These are phyloP conservation scores for Drosophila albomicans DNA, from an alignment of 1,140 invertebrate species.

Conservation along the genomic window DNA sequence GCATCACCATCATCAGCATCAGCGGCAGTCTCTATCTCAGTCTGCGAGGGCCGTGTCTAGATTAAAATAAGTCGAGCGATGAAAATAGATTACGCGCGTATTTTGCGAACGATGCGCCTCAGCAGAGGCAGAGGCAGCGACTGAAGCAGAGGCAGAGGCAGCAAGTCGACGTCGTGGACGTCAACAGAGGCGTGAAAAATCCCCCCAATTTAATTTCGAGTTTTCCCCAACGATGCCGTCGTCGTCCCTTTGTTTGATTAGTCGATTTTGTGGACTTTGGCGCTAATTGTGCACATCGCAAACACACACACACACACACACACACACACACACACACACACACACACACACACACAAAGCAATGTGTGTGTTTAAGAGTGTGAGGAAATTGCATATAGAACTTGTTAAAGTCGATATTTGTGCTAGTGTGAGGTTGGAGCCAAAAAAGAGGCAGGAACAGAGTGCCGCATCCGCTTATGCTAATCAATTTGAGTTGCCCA, in stretches of 20 bases:
- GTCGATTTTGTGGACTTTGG: slow-evolving; percentile 70
- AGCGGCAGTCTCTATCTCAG: not conserved
- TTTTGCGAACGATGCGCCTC: slow-evolving; percentile 59
- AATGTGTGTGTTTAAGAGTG: slow-evolving; percentile 15
- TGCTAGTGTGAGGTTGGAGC: slow-evolving; percentile 10
- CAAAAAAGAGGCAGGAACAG: slow-evolving; percentile 37
- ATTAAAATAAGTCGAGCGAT: slow-evolving; percentile 74
- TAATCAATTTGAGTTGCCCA: slow-evolving; percentile 62
- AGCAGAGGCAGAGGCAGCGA: slow-evolving; percentile 11
- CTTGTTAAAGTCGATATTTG: slow-evolving; percentile 30
- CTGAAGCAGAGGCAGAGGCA: slow-evolving; percentile 5
- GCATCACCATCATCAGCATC: not conserved
- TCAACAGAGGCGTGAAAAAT: slow-evolving; percentile 63
- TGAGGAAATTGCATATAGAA: slow-evolving; percentile 41
- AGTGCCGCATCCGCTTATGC: slow-evolving; percentile 57
- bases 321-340: slow-evolving; percentile 22
- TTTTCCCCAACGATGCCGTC: slow-evolving; percentile 43
- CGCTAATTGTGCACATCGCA: slow-evolving; percentile 61
- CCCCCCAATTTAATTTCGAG: slow-evolving; percentile 63
- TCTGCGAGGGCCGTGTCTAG: slow-evolving; percentile 46
- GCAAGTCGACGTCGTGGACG: slow-evolving; percentile 12
- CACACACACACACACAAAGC: slow-evolving; percentile 10
- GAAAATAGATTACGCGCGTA: slow-evolving; percentile 73
- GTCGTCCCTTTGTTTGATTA: slow-evolving; percentile 64
- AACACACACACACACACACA: slow-evolving; percentile 18